These are phyloP conservation scores for Tolmerus cingulatus DNA, from an alignment of 2,888 invertebrate species.

Conservation along the genomic window DNA sequence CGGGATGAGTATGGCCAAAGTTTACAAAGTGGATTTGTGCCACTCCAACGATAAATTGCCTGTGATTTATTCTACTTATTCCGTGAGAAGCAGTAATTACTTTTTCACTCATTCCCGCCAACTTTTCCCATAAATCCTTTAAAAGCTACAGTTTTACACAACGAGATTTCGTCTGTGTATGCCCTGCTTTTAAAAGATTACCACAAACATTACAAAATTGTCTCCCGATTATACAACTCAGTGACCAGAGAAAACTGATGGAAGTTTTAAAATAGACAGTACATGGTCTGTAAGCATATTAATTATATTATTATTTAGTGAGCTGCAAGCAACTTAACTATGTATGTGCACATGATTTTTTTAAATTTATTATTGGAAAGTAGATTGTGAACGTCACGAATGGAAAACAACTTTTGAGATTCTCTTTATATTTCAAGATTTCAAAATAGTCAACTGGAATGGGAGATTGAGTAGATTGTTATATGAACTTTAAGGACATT, in stretches of 20 bases:
- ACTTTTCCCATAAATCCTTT: constrained; percentile 35
- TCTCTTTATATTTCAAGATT: too few relatives aligned
- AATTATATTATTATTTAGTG: too few relatives aligned
- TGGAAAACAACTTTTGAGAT: too few relatives aligned
- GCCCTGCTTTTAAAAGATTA: constrained; percentile 14
- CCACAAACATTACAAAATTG: constrained; percentile 1
- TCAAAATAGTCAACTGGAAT: too few relatives aligned
- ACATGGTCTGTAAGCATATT: background rate
- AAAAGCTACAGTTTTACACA: background rate
- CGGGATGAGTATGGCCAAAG: background rate
- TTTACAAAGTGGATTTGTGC: background rate
- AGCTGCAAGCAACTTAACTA: too few relatives aligned
- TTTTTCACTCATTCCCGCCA: constrained; percentile 21
- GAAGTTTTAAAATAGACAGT: background rate
- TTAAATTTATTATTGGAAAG: too few relatives aligned
- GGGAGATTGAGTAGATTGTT: too few relatives aligned
- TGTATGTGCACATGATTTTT: too few relatives aligned
- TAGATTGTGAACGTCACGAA: too few relatives aligned
- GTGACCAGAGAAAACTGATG: background rate
- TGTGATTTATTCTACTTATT: constrained; percentile 34
- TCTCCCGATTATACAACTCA: background rate
- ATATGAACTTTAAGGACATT: too few relatives aligned
- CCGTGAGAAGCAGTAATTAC: constrained; percentile 22
- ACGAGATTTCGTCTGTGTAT: background rate
- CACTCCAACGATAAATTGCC: background rate